These are phyloP conservation scores for Atethmia centrago DNA, from an alignment of 2,888 invertebrate genomes.

Conservation along the genomic window DNA sequence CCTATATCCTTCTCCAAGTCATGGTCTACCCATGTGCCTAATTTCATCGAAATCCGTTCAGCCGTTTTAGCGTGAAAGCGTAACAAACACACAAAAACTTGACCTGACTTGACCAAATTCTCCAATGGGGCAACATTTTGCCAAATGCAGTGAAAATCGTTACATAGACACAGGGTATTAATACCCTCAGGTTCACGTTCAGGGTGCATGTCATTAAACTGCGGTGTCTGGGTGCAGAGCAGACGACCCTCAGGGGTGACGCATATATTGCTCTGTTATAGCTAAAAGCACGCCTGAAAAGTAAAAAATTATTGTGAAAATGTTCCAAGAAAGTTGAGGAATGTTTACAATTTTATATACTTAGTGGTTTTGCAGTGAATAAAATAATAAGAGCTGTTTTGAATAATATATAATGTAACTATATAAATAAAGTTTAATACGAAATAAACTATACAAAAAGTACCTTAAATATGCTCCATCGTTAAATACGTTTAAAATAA, in stretches of 20 bases:
- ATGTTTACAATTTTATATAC: neutral
- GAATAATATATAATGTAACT: neutral
- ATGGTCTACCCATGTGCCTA: no score
- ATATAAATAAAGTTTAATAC: no score
- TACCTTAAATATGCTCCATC: neutral
- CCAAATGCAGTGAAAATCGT: slow-evolving; percentile 1
- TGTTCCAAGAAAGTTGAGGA: neutral
- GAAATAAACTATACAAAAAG: neutral
- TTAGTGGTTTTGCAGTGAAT: neutral
- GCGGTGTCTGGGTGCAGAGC: slow-evolving; percentile 48
- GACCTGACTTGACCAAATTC: no score
- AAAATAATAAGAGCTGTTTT: neutral
- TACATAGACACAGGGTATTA: neutral
- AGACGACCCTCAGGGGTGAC: slow-evolving; percentile 53
- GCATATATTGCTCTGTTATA: slow-evolving; percentile 22
- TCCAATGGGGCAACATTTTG: neutral
- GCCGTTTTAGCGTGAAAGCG: no score
- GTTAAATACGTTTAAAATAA: neutral
- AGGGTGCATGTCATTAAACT: slow-evolving; percentile 60
- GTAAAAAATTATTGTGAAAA: slow-evolving; percentile 14
- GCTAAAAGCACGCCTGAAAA: slow-evolving; percentile 26
- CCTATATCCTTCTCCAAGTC: no score
- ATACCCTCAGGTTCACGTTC: slow-evolving; percentile 31
- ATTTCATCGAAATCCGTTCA: no score
- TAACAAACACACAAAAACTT: no score